Conservation (phyloP, 1,140 invertebrate species). For the Bombus waltoni region DNA sequence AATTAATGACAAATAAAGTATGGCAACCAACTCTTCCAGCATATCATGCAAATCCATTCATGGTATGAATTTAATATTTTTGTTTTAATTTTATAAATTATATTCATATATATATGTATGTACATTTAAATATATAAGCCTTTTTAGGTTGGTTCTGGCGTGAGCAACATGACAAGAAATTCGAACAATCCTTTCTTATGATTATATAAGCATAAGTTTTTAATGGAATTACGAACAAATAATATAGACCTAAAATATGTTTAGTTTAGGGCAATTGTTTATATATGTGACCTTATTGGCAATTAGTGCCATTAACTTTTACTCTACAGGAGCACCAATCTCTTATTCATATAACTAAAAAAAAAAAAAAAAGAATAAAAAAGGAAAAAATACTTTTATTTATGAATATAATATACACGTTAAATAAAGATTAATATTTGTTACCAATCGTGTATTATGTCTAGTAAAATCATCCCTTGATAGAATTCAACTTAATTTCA, state of each 20-base stretch:
- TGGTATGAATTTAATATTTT: conserved; percentile 70
- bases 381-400: conserved; percentile 76
- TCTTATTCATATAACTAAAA: conserved; percentile 75
- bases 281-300: conserved; percentile 78
- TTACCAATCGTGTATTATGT: conserved; percentile 74
- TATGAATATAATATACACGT: conserved; percentile 80
- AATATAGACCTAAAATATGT: conserved; percentile 71
- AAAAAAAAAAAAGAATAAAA: conserved; percentile 55
- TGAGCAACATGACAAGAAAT: conserved; percentile 79
- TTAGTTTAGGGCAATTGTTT: conserved; percentile 75
- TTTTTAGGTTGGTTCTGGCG: conserved; percentile 79
- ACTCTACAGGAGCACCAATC: conserved; percentile 77
- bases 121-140: background rate
- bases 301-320: conserved; percentile 80
- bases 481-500: background rate
- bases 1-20: conserved; percentile 79
- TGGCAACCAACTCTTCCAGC: conserved; percentile 80
- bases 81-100: conserved; percentile 3
- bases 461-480: conserved; percentile 13
- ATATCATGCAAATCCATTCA: conserved; percentile 81
- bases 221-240: conserved; percentile 74
- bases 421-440: conserved; percentile 81
- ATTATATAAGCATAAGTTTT: conserved; percentile 71
- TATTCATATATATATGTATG: background rate
- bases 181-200: conserved; percentile 82